Evolutionary conservation across 2,113 vertebrate genomes (phyloP).

Genomic region (Spea multiplicata): DNA sequence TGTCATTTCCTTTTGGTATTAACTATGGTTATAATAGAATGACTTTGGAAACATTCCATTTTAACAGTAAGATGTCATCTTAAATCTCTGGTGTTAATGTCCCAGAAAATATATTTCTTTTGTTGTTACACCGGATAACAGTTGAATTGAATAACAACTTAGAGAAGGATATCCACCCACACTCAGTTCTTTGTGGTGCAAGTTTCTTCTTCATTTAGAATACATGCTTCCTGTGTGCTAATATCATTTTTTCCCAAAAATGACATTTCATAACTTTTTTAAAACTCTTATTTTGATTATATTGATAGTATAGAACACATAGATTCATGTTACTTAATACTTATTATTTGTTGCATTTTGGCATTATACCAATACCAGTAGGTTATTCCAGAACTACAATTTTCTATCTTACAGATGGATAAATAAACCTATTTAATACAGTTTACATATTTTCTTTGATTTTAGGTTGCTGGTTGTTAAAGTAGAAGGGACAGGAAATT

Average conservation of each 20-base stretch:
- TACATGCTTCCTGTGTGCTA: constrained; percentile 26
- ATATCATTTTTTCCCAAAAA: neutral
- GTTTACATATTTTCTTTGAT: too few species aligned
- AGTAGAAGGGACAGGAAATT: too few species aligned
- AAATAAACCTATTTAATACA: too few species aligned
- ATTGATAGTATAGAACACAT: too few species aligned
- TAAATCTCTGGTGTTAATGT: constrained; percentile 13
- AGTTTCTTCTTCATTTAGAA: constrained; percentile 2
- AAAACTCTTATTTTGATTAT: too few species aligned
- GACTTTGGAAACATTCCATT: constrained; percentile 51
- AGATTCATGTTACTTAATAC: too few species aligned
- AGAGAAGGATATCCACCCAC: constrained; percentile 44
- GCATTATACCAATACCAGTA: too few species aligned
- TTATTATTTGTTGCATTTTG: too few species aligned
- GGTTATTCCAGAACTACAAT: too few species aligned
- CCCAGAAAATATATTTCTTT: constrained; percentile 2
- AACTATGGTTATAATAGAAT: constrained; percentile 47
- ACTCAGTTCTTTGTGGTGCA: constrained; percentile 39
- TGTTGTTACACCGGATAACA: constrained; percentile 31
- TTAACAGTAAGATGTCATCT: constrained; percentile 47
- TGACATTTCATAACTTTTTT: too few species aligned
- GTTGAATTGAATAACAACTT: constrained; percentile 23
- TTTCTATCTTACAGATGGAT: too few species aligned
- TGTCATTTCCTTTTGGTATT: neutral
- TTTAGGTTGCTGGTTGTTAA: too few species aligned